These are phyloP conservation scores for Crossaster papposus DNA, from an alignment of 53 echinoderm and acorn worm species.

Conservation along the genomic window DNA sequence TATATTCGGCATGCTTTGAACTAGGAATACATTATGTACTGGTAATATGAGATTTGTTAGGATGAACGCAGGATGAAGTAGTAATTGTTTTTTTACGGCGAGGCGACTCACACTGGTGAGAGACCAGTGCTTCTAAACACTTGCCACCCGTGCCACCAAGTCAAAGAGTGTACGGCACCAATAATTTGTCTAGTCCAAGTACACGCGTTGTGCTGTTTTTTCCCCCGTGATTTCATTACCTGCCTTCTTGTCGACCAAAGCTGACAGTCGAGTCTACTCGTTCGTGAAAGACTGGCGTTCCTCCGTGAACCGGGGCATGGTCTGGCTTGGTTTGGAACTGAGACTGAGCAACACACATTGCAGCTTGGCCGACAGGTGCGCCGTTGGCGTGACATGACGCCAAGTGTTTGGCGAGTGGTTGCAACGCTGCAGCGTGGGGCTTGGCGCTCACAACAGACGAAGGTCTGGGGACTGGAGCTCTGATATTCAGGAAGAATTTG, in stretches of 20 bases:
- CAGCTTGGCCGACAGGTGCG: neutral
- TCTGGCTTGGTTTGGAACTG: neutral
- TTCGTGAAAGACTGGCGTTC: neutral
- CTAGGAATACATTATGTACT: no score
- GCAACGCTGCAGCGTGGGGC: neutral
- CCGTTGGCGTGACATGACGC: neutral
- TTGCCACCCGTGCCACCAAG: no score
- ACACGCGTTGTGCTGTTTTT: neutral
- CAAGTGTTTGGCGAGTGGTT: neutral
- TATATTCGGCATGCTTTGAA: no score
- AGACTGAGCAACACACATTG: neutral
- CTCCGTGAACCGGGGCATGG: neutral
- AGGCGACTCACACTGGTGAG: no score
- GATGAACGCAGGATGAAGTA: no score
- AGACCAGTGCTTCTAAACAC: no score
- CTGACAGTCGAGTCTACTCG: constrained; percentile 61
- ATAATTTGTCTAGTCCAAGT: no score
- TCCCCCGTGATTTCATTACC: neutral
- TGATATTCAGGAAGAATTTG: neutral
- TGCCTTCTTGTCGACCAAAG: constrained; percentile 60
- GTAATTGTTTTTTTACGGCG: no score
- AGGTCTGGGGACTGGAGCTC: neutral
- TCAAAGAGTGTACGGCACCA: no score
- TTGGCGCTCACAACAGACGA: neutral
- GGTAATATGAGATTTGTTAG: no score